Base-by-base conservation (phyloP, 2,797 vertebrate genomes). In the Notoglanidium macrostoma region DNA sequence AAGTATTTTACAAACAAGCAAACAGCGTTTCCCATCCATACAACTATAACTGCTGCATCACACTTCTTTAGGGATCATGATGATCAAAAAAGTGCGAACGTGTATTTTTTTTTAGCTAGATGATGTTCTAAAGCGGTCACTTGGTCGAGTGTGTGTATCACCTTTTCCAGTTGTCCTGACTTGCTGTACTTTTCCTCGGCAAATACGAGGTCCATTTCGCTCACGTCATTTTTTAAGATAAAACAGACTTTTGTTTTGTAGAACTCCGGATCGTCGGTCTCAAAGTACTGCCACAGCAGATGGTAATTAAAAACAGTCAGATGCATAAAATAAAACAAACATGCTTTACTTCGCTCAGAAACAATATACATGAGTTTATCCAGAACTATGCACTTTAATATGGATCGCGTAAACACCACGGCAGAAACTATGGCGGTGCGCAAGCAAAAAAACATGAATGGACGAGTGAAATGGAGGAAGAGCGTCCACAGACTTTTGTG, bases 231-330 rank as follows among this genome's bases (percentile, higher is more conserved):
- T 95, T 99, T 98, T 91, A 99, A 94, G 93, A 99, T 97, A 94
- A 98, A 99, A 94, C 98, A 98, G 89, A 99, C 98, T 95, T 99
- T 99, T 90, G 98, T 98, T 95, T 99, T 99, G 94, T 98, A 99
- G 94, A 99, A 99, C 94, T 99, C 98, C 84, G 98, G 98, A 93
- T 99, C 98, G 83, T 99, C 98, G 0, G 98, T 98, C 96, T 99
- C 98, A 92, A 99, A 99, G 94, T 99, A 99, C 98, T 99, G 92
- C 59, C 54, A 70, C 73, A 44, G 89, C 85, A 90, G 93, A 92
- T 89, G 1, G 1, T 63, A 80, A 88, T 88, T 78, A 59, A 78
- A 88, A 86, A 46, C 61, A 85, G 72, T 68, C 76, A 46, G 57
- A 40, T 55, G 46, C 29, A 85, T 54, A 67, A 51, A 86, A 91